Percentiles rank a stretch among this genome's conserved stretches.
Evolutionary conservation across 2,113 vertebrate species (phyloP).

Genomic region (Pipra filicauda): DNA sequence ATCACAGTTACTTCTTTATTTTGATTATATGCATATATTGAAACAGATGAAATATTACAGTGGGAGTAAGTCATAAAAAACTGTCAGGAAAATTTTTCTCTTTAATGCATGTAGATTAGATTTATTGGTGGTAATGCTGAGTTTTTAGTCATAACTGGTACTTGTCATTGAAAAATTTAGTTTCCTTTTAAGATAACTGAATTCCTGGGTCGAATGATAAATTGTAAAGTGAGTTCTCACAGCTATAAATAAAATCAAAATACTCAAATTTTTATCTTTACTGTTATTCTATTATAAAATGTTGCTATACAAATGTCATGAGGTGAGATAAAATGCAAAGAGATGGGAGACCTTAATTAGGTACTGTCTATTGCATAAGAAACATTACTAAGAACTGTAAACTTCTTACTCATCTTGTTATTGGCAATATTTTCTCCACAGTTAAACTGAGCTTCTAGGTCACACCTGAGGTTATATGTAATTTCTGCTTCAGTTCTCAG

Average conservation of each 20-base stretch:
- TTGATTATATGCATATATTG: neutral
- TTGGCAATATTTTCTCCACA: neutral
- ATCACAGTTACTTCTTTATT: neutral
- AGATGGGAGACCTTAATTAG: neutral
- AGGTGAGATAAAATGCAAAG: neutral
- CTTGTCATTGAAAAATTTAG: neutral
- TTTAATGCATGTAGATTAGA: neutral
- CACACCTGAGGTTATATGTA: neutral
- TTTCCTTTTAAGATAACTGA: conserved; percentile 31
- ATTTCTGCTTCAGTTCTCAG: neutral
- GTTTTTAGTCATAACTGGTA: neutral
- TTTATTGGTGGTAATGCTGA: neutral
- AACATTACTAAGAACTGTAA: neutral
- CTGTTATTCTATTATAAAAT: neutral
- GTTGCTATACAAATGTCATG: neutral
- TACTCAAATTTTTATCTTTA: neutral
- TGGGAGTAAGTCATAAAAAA: neutral
- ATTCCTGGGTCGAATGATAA: neutral
- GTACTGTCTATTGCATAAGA: neutral
- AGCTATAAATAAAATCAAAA: conserved; percentile 1
- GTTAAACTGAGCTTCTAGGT: neutral
- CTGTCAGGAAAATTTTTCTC: neutral
- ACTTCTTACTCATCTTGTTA: neutral
- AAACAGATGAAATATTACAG: neutral
- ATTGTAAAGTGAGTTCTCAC: neutral